Conservation (phyloP, 2,888 invertebrate genomes). For the Ypsolopha scabrella region DNA sequence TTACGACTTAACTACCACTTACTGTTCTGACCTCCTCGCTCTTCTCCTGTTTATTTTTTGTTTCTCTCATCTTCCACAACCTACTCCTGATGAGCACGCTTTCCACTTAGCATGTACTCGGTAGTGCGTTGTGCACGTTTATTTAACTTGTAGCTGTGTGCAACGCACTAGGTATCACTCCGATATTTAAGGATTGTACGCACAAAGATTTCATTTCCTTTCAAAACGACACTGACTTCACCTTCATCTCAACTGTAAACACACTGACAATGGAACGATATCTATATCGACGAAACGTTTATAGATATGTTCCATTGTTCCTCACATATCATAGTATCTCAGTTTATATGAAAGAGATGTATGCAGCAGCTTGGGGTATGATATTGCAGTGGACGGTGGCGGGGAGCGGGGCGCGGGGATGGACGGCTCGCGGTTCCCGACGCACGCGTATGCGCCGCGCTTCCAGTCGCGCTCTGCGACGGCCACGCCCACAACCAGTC, state of each 20-base stretch:
- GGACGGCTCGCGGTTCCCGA: slow-evolving; percentile 52
- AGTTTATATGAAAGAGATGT: background rate
- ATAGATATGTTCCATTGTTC: background rate
- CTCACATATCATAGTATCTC: background rate
- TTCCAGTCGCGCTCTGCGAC: slow-evolving; percentile 90
- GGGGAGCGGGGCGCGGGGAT: slow-evolving; percentile 24
- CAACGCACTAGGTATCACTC: slow-evolving; percentile 13
- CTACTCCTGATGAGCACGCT: slow-evolving; percentile 57
- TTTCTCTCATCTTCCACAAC: slow-evolving; percentile 56
- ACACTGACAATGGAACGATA: background rate
- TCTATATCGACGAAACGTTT: background rate
- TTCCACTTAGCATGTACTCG: slow-evolving; percentile 24
- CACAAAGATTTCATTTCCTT: background rate
- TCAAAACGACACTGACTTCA: background rate
- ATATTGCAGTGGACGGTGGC: slow-evolving; percentile 31
- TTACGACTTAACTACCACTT: slow-evolving; percentile 64
- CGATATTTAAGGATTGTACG: background rate
- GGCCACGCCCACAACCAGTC: slow-evolving; percentile 93
- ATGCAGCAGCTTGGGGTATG: slow-evolving; percentile 12
- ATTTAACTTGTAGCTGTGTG: slow-evolving; percentile 12
- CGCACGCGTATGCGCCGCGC: slow-evolving; percentile 73
- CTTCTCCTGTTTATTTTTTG: slow-evolving; percentile 40
- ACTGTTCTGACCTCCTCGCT: slow-evolving; percentile 54
- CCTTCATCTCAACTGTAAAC: background rate
- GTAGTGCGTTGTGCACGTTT: slow-evolving; percentile 17